phyloP scores from a whole-genome alignment of 1,140 invertebrate species.

The Lethrus apterus region DNA sequence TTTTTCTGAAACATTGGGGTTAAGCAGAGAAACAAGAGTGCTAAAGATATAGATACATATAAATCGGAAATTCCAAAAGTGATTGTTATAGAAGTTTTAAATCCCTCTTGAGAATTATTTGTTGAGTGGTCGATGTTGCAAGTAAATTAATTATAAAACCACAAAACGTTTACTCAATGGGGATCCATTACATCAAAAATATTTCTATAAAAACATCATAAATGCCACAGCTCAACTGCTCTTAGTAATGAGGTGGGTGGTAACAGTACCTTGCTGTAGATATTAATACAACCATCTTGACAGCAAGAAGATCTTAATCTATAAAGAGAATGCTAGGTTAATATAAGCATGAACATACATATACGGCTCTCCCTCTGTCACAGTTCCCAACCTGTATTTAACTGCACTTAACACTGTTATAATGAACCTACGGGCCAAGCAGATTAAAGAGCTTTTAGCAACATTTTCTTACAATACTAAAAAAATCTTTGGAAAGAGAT shows the following conservation, averaged over 20 bases:
- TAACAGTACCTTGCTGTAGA: conserved; percentile 17
- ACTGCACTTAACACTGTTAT: conserved; percentile 3
- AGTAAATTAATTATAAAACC: background rate
- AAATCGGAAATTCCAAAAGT: conserved; percentile 23
- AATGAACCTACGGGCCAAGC: conserved; percentile 23
- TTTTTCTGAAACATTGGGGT: conserved; percentile 22
- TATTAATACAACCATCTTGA: conserved; percentile 19
- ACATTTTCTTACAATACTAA: conserved; percentile 36
- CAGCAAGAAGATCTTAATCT: conserved; percentile 15
- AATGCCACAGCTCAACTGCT: conserved; percentile 35
- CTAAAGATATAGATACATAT: conserved; percentile 29
- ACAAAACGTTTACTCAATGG: conserved; percentile 10
- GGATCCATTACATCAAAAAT: conserved; percentile 34
- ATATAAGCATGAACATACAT: conserved; percentile 5
- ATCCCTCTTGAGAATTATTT: conserved; percentile 11
- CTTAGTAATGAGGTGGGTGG: conserved; percentile 30
- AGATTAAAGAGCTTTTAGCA: conserved; percentile 31
- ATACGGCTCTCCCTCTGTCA: conserved; percentile 2
- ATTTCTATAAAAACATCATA: conserved; percentile 34
- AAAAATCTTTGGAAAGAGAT: conserved; percentile 42
- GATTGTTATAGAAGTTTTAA: conserved; percentile 31
- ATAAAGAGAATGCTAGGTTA: conserved; percentile 12
- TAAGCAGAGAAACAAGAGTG: conserved; percentile 40
- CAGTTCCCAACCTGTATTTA: conserved; percentile 15
- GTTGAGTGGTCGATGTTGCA: conserved; percentile 1